Conservation (phyloP, 2,113 vertebrate species). For the Crotophaga sulcirostris region DNA sequence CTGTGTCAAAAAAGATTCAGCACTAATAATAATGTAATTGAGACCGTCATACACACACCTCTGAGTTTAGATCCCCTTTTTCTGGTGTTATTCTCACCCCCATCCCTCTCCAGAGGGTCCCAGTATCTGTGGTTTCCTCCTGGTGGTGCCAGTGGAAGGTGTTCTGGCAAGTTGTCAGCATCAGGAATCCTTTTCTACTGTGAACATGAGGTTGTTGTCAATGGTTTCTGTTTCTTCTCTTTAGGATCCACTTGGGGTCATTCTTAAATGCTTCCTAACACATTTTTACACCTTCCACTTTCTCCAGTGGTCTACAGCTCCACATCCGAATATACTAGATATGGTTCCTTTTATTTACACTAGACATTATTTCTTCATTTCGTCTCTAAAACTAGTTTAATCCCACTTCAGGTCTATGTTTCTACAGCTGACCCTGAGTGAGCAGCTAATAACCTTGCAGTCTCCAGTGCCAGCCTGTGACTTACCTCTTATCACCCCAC, state of each 20-base stretch:
- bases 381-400: neutral
- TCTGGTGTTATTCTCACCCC: fast-evolving
- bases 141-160: fast-evolving
- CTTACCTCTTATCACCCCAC: too few species aligned
- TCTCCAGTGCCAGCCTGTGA: neutral
- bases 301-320: neutral
- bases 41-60: fast-evolving
- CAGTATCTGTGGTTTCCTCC: neutral
- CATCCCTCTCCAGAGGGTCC: fast-evolving
- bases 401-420: neutral
- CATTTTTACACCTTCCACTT: fast-evolving
- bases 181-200: neutral
- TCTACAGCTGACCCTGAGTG: neutral
- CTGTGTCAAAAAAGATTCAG: neutral
- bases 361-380: neutral
- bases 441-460: neutral
- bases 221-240: neutral
- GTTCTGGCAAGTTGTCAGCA: fast-evolving
- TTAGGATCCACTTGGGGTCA: neutral
- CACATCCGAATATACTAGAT: neutral
- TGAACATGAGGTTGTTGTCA: neutral
- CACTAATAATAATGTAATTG: neutral
- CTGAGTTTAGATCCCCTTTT: neutral
- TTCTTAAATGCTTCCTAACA: fast-evolving
- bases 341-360: fast-evolving